Conservation (phyloP, 2,888 invertebrate genomes). For the Heliconius sara region DNA sequence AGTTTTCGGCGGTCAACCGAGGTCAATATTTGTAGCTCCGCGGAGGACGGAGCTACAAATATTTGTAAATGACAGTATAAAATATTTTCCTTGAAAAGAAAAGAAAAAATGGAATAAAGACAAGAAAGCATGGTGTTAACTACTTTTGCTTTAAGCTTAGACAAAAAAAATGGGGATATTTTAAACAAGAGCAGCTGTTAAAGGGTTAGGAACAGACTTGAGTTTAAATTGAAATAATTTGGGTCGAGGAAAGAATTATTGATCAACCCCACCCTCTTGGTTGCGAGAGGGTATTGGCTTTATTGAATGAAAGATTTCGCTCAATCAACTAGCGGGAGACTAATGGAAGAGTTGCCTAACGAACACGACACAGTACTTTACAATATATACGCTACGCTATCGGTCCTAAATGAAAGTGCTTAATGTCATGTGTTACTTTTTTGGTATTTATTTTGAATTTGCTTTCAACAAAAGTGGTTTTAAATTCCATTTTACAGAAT, state of each 20-base stretch:
- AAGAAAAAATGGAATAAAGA: not conserved
- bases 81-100: not conserved
- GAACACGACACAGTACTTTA: constrained; percentile 40
- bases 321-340: constrained; percentile 46
- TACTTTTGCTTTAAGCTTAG: not conserved
- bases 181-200: not conserved
- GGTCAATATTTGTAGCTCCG: too few relatives aligned
- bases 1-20: too few relatives aligned
- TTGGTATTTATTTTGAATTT: not conserved
- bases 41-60: too few relatives aligned
- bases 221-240: constrained; percentile 34
- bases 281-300: constrained; percentile 27
- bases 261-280: constrained; percentile 16
- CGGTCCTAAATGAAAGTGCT: constrained; percentile 24
- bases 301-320: constrained; percentile 44
- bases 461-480: not conserved
- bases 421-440: not conserved
- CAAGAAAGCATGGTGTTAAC: not conserved
- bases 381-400: constrained; percentile 26
- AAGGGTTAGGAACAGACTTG: not conserved
- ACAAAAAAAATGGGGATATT: not conserved
- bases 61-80: not conserved
- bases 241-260: constrained; percentile 32
- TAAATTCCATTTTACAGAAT: not conserved
- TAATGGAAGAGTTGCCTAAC: constrained; percentile 45